Evolutionary conservation across 2,113 vertebrate species (phyloP).

Genomic region (Ovibos moschatus): DNA sequence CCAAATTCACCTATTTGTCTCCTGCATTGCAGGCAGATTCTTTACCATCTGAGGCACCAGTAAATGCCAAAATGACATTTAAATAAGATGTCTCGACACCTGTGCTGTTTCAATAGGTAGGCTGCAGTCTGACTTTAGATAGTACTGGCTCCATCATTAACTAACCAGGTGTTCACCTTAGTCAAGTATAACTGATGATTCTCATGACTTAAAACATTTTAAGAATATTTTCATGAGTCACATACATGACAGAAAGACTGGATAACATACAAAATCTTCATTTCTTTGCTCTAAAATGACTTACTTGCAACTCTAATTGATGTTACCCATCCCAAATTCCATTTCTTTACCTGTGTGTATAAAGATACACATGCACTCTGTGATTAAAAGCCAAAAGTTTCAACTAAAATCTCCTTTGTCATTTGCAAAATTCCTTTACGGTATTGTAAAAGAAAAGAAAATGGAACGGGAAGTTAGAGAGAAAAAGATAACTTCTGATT

Average conservation of each 20-base stretch:
- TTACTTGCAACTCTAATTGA: not conserved
- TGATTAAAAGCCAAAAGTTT: conserved; percentile 21
- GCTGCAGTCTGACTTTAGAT: not conserved
- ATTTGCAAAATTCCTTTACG: conserved; percentile 39
- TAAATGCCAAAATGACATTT: not conserved
- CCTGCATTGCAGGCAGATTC: not conserved
- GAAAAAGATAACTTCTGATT: conserved; percentile 50
- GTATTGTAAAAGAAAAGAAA: conserved; percentile 3
- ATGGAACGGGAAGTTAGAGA: not conserved
- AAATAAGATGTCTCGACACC: not conserved
- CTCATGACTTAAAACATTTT: not conserved
- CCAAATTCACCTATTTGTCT: not conserved
- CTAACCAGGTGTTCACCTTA: not conserved
- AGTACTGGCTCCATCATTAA: not conserved
- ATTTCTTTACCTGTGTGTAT: not conserved
- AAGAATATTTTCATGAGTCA: not conserved
- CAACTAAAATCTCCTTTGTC: not conserved
- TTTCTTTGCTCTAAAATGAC: conserved; percentile 31
- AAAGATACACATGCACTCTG: not conserved
- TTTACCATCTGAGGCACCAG: not conserved
- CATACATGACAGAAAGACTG: not conserved
- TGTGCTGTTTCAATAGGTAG: not conserved
- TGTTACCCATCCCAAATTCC: not conserved
- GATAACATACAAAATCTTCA: not conserved
- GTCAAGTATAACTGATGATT: not conserved